These are phyloP conservation scores for Emydura subglobosa DNA, from an alignment of 2,113 vertebrate species.

Conservation along the genomic window DNA sequence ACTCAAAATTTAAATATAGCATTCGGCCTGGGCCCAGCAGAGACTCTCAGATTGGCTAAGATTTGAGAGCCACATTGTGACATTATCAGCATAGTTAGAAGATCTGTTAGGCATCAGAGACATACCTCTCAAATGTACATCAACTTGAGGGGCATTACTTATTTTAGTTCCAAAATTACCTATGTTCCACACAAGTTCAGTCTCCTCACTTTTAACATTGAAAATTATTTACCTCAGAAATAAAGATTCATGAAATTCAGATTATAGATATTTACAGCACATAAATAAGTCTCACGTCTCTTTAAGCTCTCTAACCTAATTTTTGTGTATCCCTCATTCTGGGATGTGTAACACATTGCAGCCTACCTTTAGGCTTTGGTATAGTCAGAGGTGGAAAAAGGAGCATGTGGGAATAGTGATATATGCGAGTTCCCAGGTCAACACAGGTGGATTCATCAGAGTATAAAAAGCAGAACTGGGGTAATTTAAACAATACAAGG, in stretches of 20 bases:
- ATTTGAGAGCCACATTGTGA: not conserved
- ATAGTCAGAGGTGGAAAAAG: not conserved
- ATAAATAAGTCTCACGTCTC: not conserved
- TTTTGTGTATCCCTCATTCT: not conserved
- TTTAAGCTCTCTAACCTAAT: not conserved
- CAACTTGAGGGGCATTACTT: not conserved
- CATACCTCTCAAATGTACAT: not conserved
- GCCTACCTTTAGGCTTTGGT: not conserved
- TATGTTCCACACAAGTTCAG: conserved; percentile 55
- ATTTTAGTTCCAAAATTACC: conserved; percentile 46
- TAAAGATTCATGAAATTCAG: conserved; percentile 26
- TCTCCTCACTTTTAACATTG: conserved; percentile 21
- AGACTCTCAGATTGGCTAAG: conserved; percentile 12
- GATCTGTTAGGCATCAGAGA: conserved; percentile 26
- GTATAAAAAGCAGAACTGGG: not conserved
- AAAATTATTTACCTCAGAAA: conserved; percentile 22
- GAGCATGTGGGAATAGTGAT: not conserved
- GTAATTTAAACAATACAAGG: not conserved
- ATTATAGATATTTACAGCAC: not conserved
- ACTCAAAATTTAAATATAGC: not conserved
- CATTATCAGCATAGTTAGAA: conserved; percentile 10
- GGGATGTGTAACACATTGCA: not conserved
- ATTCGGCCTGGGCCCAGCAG: not conserved
- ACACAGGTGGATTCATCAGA: fast-evolving
- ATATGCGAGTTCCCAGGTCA: not conserved